Evolutionary conservation across 2,888 invertebrate species (phyloP).

Genomic region (Baronia brevicornis): DNA sequence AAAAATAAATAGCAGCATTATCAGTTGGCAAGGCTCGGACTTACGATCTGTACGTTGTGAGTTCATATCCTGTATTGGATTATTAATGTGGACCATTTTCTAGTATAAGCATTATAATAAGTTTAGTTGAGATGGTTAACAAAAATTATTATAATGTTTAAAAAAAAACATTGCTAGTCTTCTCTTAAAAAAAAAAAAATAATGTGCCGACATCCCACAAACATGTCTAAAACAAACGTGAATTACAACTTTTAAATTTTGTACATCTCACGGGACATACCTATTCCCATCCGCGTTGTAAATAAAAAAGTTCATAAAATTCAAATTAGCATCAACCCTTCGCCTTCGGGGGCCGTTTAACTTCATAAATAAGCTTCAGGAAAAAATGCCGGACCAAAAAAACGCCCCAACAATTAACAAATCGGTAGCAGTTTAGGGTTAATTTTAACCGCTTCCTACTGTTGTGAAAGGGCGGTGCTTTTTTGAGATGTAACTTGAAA

Average conservation of each 20-base stretch:
- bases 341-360: slow-evolving; percentile 59
- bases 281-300: slow-evolving; percentile 39
- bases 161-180: no score
- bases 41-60: no score
- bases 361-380: slow-evolving; percentile 65
- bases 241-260: slow-evolving; percentile 29
- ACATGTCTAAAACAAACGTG: slow-evolving; percentile 18
- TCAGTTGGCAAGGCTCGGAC: no score
- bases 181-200: no score
- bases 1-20: no score
- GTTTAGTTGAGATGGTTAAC: no score
- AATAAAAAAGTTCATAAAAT: slow-evolving; percentile 71
- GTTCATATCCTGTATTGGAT: no score
- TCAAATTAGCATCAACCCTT: slow-evolving; percentile 66
- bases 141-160: no score
- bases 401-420: slow-evolving; percentile 69
- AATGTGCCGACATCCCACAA: slow-evolving; percentile 23
- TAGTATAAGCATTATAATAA: no score
- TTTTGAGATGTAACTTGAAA: slow-evolving; percentile 50
- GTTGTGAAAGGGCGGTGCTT: slow-evolving; percentile 33
- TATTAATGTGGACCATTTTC: no score
- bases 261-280: slow-evolving; percentile 37
- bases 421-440: slow-evolving; percentile 63
- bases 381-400: slow-evolving; percentile 46
- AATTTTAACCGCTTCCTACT: slow-evolving; percentile 61